Conservation (phyloP, 2,113 vertebrate genomes). For the Petroica traversi region DNA sequence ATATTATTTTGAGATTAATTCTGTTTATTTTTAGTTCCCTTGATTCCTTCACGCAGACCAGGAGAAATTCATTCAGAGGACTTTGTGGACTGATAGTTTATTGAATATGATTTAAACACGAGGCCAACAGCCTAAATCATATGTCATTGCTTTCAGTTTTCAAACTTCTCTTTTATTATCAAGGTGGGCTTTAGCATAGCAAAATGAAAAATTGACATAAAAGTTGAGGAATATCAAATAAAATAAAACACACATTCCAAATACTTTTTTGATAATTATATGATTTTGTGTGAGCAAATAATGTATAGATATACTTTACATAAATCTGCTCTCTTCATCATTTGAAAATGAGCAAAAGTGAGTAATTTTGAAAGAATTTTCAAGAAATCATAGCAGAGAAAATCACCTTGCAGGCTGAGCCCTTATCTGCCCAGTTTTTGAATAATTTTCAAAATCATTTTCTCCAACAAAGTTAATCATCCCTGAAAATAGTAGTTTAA, state of each 20-base stretch:
- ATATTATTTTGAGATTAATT: constrained; percentile 38
- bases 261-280: not conserved
- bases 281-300: not conserved
- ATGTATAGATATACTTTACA: not conserved
- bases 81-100: not conserved
- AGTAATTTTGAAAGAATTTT: not conserved
- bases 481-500: not conserved
- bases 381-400: not conserved
- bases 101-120: not conserved
- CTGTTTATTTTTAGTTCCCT: constrained; percentile 19
- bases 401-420: not conserved
- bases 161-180: not conserved
- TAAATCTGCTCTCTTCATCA: not conserved
- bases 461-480: not conserved
- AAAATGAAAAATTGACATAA: not conserved
- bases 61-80: not conserved
- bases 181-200: not conserved
- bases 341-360: not conserved
- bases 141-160: not conserved
- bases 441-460: not conserved
- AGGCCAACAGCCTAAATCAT: not conserved
- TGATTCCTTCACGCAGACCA: not conserved
- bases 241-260: not conserved
- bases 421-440: not conserved
- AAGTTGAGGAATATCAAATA: not conserved